Conservation (phyloP, 2,888 invertebrate species). For the Brachynemurus nebulosus region DNA sequence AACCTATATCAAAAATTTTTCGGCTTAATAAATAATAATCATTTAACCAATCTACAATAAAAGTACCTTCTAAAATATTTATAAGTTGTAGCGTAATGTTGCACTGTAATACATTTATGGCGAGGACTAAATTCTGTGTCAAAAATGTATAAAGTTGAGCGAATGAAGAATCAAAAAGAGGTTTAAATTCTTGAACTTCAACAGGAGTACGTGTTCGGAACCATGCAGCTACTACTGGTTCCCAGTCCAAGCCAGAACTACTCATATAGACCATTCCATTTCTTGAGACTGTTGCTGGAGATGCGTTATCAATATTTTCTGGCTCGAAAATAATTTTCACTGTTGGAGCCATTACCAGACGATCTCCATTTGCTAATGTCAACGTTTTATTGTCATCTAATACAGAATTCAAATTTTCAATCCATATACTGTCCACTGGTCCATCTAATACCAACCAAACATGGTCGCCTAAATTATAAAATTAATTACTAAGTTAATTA, state of each 20-base stretch:
- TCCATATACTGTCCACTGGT: slow-evolving; percentile 96
- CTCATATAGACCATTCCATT: slow-evolving; percentile 95
- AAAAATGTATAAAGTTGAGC: slow-evolving; percentile 64
- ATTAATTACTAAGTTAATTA: not conserved
- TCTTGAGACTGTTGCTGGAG: slow-evolving; percentile 90
- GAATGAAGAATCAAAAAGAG: slow-evolving; percentile 65
- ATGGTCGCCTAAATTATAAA: slow-evolving; percentile 47
- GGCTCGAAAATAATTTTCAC: slow-evolving; percentile 96
- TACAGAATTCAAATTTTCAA: slow-evolving; percentile 94
- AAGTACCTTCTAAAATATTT: slow-evolving; percentile 57
- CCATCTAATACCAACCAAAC: slow-evolving; percentile 93
- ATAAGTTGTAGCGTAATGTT: slow-evolving; percentile 79
- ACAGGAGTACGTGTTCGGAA: slow-evolving; percentile 40
- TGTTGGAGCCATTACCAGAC: slow-evolving; percentile 83
- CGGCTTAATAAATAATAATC: no score
- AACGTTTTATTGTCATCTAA: slow-evolving; percentile 92
- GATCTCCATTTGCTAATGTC: slow-evolving; percentile 89
- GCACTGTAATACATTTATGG: slow-evolving; percentile 81
- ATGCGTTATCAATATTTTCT: slow-evolving; percentile 94
- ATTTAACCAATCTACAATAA: not conserved
- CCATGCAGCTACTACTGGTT: slow-evolving; percentile 80
- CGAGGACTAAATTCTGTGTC: slow-evolving; percentile 65
- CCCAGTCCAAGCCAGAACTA: slow-evolving; percentile 87
- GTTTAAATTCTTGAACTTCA: slow-evolving; percentile 46
- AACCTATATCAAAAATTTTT: slow-evolving; percentile 28